phyloP scores from a whole-genome alignment of 92 coral and sea anemone genomes.

The Paramuricea clavata region DNA sequence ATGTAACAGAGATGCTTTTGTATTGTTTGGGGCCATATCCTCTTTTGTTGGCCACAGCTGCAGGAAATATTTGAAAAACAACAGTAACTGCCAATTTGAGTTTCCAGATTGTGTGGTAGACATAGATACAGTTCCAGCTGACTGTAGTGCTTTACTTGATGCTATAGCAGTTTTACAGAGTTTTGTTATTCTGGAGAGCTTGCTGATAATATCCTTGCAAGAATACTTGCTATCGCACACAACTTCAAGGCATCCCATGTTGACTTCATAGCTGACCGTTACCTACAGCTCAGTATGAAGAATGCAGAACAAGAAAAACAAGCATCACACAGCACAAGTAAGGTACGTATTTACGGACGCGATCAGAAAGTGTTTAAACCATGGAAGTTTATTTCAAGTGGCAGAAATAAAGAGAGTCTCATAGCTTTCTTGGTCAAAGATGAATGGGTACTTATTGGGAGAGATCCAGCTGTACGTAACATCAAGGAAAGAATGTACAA shows the following conservation, averaged over 20 bases:
- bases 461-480: not conserved
- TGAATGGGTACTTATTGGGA: slow-evolving; percentile 3
- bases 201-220: slow-evolving; percentile 32
- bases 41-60: no score
- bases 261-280: slow-evolving; percentile 73
- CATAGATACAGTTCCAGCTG: slow-evolving; percentile 14
- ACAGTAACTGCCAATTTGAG: not conserved
- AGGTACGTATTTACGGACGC: slow-evolving; percentile 31
- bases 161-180: slow-evolving; percentile 33
- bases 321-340: slow-evolving; percentile 18
- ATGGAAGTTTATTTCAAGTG: slow-evolving; percentile 36
- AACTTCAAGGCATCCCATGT: slow-evolving; percentile 52
- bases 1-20: slow-evolving; percentile 19
- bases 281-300: slow-evolving; percentile 29
- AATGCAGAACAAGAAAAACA: no score
- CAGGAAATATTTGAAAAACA: slow-evolving; percentile 34
- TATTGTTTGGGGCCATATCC: slow-evolving; percentile 43
- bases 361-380: slow-evolving; percentile 47
- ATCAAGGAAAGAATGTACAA: not conserved
- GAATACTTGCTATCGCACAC: slow-evolving; percentile 41
- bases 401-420: slow-evolving; percentile 32
- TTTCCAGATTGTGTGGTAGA: slow-evolving; percentile 35
- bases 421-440: slow-evolving; percentile 38
- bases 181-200: slow-evolving; percentile 27
- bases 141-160: slow-evolving; percentile 19